These are phyloP conservation scores for Batillaria attramentaria DNA, from an alignment of 1,140 invertebrate species.

Conservation along the genomic window DNA sequence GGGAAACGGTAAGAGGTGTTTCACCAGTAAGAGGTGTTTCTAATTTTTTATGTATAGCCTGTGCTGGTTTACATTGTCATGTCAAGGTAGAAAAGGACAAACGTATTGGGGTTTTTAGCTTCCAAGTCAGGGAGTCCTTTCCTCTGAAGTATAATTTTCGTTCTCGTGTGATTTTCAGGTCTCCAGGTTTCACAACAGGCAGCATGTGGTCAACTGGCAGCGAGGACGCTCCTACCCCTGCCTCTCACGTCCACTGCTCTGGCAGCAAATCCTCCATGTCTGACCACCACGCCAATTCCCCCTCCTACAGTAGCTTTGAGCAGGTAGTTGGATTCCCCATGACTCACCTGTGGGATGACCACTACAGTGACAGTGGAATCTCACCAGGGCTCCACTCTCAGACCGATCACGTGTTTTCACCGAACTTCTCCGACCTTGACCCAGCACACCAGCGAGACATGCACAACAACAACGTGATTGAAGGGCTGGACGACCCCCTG, in stretches of 20 bases:
- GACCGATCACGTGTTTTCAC: slow-evolving; percentile 22
- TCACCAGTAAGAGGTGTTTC: too few species aligned
- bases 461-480: slow-evolving; percentile 22
- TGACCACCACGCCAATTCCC: slow-evolving; percentile 11
- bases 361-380: slow-evolving; percentile 30
- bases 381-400: slow-evolving; percentile 16
- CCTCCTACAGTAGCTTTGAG: slow-evolving; percentile 38
- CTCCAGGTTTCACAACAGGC: slow-evolving; percentile 32
- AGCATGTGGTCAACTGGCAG: slow-evolving; percentile 42
- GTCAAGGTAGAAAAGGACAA: too few species aligned
- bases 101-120: too few species aligned
- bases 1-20: too few species aligned
- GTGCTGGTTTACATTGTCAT: too few species aligned
- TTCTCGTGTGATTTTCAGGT: slow-evolving; percentile 32
- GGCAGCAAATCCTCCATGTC: slow-evolving; percentile 14
- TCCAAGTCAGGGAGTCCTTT: too few species aligned
- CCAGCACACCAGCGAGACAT: slow-evolving; percentile 13
- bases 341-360: slow-evolving; percentile 42
- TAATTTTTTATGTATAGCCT: too few species aligned
- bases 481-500: slow-evolving; percentile 27
- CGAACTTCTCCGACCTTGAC: slow-evolving; percentile 17
- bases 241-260: too few species aligned
- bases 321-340: slow-evolving; percentile 20
- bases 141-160: too few species aligned
- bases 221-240: slow-evolving; percentile 22